Percentiles rank a stretch among this genome's conserved stretches.
Conservation (phyloP, 2,113 vertebrate species). For the Thryonomys swinderianus region DNA sequence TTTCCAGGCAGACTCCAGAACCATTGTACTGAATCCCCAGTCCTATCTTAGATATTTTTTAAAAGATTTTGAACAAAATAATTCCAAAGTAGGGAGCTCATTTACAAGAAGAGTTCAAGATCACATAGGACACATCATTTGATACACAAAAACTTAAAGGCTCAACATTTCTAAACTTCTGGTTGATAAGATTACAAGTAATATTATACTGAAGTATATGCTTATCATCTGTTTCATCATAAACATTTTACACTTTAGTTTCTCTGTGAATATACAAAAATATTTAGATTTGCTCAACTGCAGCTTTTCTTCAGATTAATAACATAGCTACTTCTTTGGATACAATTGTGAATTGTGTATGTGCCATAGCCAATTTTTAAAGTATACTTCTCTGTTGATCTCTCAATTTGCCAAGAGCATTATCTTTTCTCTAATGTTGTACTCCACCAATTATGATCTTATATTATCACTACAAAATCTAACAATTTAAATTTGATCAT, state of each 20-base stretch:
- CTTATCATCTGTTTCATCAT: background rate
- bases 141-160: background rate
- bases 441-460: background rate
- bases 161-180: slow-evolving; percentile 36
- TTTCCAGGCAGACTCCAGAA: no score
- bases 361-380: background rate
- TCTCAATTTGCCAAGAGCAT: slow-evolving; percentile 2
- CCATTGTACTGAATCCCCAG: no score
- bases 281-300: slow-evolving; percentile 1
- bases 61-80: slow-evolving; percentile 33
- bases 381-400: background rate
- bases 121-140: background rate
- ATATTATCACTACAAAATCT: slow-evolving; percentile 1
- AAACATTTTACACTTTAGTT: slow-evolving; percentile 7
- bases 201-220: background rate
- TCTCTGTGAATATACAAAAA: slow-evolving; percentile 25
- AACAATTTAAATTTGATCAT: background rate
- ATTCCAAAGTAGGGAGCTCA: background rate
- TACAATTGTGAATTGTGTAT: background rate
- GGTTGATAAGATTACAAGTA: background rate
- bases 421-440: background rate
- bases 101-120: background rate
- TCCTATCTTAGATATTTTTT: background rate
- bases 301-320: background rate
- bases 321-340: background rate